Percentiles rank a stretch among this genome's conserved stretches.
These are phyloP conservation scores for Troilus luridus DNA, from an alignment of 2,888 invertebrate genomes.

Conservation along the genomic window DNA sequence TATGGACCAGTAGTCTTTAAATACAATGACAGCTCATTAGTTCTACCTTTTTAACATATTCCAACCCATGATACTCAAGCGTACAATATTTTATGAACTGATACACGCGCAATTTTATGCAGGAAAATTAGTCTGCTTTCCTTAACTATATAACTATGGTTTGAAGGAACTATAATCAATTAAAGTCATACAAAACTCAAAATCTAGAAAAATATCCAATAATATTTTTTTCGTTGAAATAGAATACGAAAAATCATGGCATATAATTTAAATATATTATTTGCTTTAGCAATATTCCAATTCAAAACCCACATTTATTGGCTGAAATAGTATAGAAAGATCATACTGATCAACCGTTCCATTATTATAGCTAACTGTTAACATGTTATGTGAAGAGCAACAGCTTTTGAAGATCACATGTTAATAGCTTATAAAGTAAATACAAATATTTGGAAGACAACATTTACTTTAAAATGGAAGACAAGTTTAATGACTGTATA, in stretches of 20 bases:
- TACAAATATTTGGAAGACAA: slow-evolving; percentile 25
- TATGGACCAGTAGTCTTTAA: slow-evolving; percentile 45
- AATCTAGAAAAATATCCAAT: slow-evolving; percentile 12
- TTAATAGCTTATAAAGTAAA: not conserved
- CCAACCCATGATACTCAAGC: not conserved
- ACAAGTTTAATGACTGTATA: not conserved
- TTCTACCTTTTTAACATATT: not conserved
- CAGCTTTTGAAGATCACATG: not conserved
- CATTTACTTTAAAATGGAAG: slow-evolving; percentile 25
- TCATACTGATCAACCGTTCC: not conserved
- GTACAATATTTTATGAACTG: not conserved
- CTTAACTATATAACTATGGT: not conserved
- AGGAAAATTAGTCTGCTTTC: not conserved
- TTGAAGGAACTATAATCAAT: not conserved
- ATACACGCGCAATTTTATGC: not conserved
- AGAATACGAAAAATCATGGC: not conserved
- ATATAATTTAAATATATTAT: not conserved
- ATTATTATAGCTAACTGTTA: not conserved
- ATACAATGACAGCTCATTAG: slow-evolving; percentile 1
- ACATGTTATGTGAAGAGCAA: not conserved
- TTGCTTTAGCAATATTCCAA: not conserved
- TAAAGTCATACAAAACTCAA: not conserved
- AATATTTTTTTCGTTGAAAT: slow-evolving; percentile 24
- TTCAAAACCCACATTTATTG: not conserved
- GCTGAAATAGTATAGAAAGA: slow-evolving; percentile 35